Evolutionary conservation across 2,797 vertebrate species (phyloP).

Genomic region (Myotis daubentonii): DNA sequence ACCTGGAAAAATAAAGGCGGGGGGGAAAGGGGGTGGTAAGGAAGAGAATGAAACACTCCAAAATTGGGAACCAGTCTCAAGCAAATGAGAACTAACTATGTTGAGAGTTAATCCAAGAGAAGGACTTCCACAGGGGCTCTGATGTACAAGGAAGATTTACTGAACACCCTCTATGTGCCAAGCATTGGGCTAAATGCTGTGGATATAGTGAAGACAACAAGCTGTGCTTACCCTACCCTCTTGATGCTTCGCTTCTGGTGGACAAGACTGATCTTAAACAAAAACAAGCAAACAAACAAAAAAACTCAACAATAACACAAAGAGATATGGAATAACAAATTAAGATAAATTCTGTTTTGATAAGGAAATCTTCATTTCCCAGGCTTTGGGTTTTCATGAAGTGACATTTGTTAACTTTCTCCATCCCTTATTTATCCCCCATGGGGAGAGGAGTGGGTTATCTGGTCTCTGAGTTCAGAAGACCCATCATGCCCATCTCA

Average conservation of each 20-base stretch:
- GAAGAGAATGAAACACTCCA: not conserved
- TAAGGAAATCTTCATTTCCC: not conserved
- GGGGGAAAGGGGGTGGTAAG: no score
- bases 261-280: not conserved
- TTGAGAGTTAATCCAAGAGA: not conserved
- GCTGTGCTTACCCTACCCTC: not conserved
- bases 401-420: not conserved
- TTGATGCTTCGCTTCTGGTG: not conserved
- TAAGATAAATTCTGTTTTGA: not conserved
- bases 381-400: not conserved
- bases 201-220: not conserved
- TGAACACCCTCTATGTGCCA: not conserved
- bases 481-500: not conserved
- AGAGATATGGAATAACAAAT: slow-evolving; percentile 21
- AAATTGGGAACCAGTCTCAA: not conserved
- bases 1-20: not conserved
- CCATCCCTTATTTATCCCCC: not conserved
- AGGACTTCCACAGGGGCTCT: not conserved
- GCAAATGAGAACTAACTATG: not conserved
- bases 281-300: not conserved
- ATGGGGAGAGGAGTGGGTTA: not conserved
- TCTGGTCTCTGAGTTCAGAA: not conserved
- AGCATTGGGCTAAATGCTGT: not conserved
- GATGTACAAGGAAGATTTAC: not conserved
- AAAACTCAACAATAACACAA: not conserved